A percentile compares a stretch with the other conserved stretches of the same genome.
Conservation (phyloP, 2,113 vertebrate genomes). For the Probosciger aterrimus region DNA sequence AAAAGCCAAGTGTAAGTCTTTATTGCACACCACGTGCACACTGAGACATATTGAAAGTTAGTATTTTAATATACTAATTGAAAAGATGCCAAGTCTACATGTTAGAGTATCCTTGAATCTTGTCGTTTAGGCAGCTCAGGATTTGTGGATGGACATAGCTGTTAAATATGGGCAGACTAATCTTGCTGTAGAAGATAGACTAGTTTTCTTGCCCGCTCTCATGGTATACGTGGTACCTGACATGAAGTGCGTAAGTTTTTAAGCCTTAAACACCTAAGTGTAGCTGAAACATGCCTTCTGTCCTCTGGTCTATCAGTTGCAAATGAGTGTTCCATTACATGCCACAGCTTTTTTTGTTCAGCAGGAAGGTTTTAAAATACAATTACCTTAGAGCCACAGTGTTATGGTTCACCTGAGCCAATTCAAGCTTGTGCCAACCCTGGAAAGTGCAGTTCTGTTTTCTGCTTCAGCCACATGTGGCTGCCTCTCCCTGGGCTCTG, state of each 20-base stretch:
- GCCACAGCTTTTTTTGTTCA: conserved; percentile 2
- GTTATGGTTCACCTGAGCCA: not conserved
- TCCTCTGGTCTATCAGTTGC: not conserved
- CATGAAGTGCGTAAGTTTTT: not conserved
- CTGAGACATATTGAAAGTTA: not conserved
- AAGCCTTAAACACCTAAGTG: not conserved
- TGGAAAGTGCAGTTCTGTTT: not conserved
- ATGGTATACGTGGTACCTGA: not conserved
- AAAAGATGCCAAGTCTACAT: not conserved
- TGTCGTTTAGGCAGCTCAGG: not conserved
- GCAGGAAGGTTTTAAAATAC: not conserved
- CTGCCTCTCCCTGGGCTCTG: not conserved
- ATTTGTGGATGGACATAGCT: not conserved
- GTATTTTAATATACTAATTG: not conserved
- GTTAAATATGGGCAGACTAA: not conserved
- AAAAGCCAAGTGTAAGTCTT: not conserved
- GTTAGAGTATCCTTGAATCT: not conserved
- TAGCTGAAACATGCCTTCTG: not conserved
- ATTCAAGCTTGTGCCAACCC: not conserved
- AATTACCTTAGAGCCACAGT: not conserved
- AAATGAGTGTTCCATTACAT: not conserved
- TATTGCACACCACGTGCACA: not conserved
- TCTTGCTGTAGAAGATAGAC: not conserved
- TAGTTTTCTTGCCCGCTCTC: not conserved
- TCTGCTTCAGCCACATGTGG: not conserved